phyloP scores from a whole-genome alignment of 2,888 invertebrate species.

The Empis stercorea region DNA sequence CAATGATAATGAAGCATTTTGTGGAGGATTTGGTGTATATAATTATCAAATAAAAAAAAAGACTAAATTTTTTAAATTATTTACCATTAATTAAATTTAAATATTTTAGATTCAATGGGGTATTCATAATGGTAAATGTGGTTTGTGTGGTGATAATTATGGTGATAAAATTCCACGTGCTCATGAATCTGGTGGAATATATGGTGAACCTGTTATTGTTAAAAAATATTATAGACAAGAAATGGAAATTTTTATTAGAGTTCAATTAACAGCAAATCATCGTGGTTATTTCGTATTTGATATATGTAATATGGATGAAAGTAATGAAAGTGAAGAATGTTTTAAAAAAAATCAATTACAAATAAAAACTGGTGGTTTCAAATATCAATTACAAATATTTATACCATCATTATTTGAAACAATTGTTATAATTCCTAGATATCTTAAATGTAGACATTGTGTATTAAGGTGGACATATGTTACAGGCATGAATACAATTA shows the following conservation, averaged over 20 bases:
- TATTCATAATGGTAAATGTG: conserved; percentile 38
- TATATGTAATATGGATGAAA: conserved; percentile 38
- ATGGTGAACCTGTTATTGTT: conserved; percentile 39
- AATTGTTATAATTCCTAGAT: conserved; percentile 27
- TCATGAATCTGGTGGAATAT: conserved; percentile 43
- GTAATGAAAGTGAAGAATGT: conserved; percentile 38
- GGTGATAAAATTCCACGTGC: conserved; percentile 34
- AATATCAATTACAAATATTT: conserved; percentile 10
- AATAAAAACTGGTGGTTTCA: conserved; percentile 15
- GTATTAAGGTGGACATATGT: conserved; percentile 39
- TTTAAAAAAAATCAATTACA: conserved; percentile 30
- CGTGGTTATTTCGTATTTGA: conserved; percentile 38
- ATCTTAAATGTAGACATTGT: conserved; percentile 36
- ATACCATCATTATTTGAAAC: conserved; percentile 10
- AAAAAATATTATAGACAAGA: conserved; percentile 29
- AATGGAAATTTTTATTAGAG: conserved; percentile 23
- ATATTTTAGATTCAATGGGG: conserved; percentile 32
- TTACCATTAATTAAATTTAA: not conserved
- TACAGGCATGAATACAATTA: conserved; percentile 25
- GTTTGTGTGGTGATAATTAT: conserved; percentile 43
- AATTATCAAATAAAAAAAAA: not conserved
- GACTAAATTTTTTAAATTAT: not conserved
- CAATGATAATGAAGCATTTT: conserved; percentile 40
- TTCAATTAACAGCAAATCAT: conserved; percentile 38
- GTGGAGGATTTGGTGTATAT: conserved; percentile 39